Base-by-base conservation (phyloP, 2,888 invertebrate genomes). In the Heteromyza rotundicornis region DNA sequence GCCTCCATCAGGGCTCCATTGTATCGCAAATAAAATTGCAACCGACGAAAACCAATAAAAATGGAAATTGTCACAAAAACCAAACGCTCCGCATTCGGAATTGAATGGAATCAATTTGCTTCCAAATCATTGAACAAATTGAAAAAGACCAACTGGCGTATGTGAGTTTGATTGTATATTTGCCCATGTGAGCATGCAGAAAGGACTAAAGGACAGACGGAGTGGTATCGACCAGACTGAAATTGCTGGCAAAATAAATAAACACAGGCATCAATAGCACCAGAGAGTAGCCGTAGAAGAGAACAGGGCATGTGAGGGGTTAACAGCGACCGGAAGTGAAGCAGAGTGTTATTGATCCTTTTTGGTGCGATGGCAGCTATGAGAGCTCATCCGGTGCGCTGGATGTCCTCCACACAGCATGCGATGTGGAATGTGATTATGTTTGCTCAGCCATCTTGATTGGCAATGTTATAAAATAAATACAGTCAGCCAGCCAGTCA, bases 371-470 rank as follows among this genome's bases (percentile, higher is more conserved):
- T 40, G 32, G 47, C 44, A 17, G 16, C 20, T 32, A 44, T 60
- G 60, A 51, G 64, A 66, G 61, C 50, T 60, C 50, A 65, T 57
- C 49, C 53, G 40, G 57, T 55, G n/a, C n/a, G n/a, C 32, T 47
- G 14, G 22, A 44, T 7, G 16, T 49, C 17, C 60, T 44, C 54
- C 59, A 64, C 62, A 57, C 68, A 57, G 52, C 14, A 7, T 24
- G 17, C 52, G 44, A 70, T 62, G 63, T 66, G 67, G 59, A 69
- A 70, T 71, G 76, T 79, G 80, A 81, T 81, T 82, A 78, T 82
- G 80, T 82, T 82, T 82, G 81, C 77, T 81, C 81, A 82, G 82
- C 82, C 82, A 82, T 82, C 79, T 82, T 82, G 82, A 82, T 82
- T 82, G 81, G 80, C 82, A 80, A 82, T 82, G 80, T 80, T 81